A percentile compares a stretch with the other conserved stretches of the same genome.
Conservation (phyloP, 1,140 invertebrate species). For the Trachymyrmex septentrionalis region DNA sequence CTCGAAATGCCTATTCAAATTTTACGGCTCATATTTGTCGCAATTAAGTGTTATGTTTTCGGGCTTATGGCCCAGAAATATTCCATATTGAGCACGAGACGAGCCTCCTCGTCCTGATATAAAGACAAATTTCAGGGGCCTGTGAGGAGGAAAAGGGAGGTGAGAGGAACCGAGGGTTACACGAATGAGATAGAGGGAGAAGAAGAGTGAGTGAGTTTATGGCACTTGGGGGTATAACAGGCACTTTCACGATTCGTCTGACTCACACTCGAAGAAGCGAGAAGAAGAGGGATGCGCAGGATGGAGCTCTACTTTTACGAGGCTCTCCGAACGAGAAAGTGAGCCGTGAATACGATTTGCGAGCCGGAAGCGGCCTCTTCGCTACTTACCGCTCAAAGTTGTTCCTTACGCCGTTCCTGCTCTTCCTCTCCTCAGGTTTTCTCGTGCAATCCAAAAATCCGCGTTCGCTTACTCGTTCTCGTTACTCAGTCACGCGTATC, state of each 20-base stretch:
- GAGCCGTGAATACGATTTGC: conserved; percentile 74
- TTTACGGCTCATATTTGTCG: conserved; percentile 85
- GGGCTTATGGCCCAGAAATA: conserved; percentile 81
- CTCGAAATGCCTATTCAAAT: conserved; percentile 84
- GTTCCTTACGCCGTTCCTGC: conserved; percentile 72
- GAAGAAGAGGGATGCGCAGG: conserved; percentile 5
- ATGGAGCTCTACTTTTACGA: conserved; percentile 77
- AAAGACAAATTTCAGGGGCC: conserved; percentile 77
- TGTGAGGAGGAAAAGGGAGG: conserved; percentile 28
- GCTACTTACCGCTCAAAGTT: conserved; percentile 64
- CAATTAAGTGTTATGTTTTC: conserved; percentile 85
- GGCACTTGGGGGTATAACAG: conserved; percentile 34
- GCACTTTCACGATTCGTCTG: conserved; percentile 76
- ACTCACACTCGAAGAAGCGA: conserved; percentile 71
- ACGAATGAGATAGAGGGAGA: conserved; percentile 30
- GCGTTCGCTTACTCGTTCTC: conserved; percentile 62
- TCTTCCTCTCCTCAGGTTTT: background rate
- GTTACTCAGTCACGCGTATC: conserved; percentile 58
- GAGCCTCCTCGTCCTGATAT: conserved; percentile 46
- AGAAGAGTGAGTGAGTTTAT: conserved; percentile 61
- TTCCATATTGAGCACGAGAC: conserved; percentile 78
- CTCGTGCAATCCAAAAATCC: conserved; percentile 38
- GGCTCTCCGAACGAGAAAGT: conserved; percentile 58
- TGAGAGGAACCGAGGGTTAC: conserved; percentile 46
- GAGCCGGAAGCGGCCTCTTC: conserved; percentile 73